Evolutionary conservation across 2,113 vertebrate genomes (phyloP).

Genomic region (Otus sunia): DNA sequence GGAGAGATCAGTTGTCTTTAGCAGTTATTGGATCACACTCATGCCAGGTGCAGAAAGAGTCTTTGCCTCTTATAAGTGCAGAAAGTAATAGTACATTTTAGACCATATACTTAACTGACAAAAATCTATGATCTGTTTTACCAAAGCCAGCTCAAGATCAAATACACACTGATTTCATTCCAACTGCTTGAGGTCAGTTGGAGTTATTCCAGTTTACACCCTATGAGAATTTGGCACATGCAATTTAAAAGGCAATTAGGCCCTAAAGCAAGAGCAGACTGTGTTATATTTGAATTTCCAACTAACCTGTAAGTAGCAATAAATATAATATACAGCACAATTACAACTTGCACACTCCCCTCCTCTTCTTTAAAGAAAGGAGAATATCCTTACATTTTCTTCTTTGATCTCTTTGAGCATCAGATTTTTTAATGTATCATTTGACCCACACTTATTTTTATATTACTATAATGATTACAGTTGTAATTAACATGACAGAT

Average conservation of each 20-base stretch:
- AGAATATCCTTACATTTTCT: background rate
- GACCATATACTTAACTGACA: conserved; percentile 17
- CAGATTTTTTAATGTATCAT: background rate
- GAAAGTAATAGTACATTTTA: background rate
- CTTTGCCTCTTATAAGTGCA: background rate
- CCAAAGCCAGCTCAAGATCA: conserved; percentile 52
- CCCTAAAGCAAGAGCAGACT: conserved; percentile 26
- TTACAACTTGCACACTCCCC: background rate
- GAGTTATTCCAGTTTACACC: conserved; percentile 46
- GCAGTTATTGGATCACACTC: background rate
- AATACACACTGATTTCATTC: conserved; percentile 46
- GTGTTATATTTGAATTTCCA: conserved; percentile 31
- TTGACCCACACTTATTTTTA: background rate
- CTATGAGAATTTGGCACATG: conserved; percentile 30
- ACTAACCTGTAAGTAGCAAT: conserved; percentile 17
- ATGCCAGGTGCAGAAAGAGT: background rate
- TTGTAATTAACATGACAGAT: conserved; percentile 24
- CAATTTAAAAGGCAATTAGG: conserved; percentile 51
- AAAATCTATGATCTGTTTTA: conserved; percentile 44
- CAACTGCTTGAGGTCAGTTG: conserved; percentile 40
- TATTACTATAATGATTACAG: background rate
- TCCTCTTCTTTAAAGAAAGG: background rate
- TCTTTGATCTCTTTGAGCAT: conserved; percentile 18
- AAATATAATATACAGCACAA: background rate
- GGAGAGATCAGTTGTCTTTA: background rate